A percentile compares a stretch with the other conserved stretches of the same genome.
Evolutionary conservation across 2,888 invertebrate genomes (phyloP).

Genomic region (Agapostemon virescens): DNA sequence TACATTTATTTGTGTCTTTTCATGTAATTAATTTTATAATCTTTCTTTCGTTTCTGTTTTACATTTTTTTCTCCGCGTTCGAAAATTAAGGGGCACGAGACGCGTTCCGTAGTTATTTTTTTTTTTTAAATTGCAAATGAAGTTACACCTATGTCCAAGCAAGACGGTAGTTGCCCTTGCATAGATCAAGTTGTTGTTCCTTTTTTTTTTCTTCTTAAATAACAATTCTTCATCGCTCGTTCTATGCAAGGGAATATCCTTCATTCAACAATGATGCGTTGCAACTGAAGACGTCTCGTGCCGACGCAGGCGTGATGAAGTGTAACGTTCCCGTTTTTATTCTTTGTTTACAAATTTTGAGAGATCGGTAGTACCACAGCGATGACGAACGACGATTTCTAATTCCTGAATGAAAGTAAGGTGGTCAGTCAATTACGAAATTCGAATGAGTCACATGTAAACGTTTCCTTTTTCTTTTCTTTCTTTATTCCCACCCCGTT

Average conservation of each 20-base stretch:
- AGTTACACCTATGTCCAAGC: conserved; percentile 39
- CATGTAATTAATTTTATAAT: conserved; percentile 73
- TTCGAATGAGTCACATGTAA: conserved; percentile 22
- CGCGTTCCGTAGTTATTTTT: conserved; percentile 44
- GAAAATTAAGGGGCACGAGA: conserved; percentile 61
- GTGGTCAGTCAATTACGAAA: conserved; percentile 38
- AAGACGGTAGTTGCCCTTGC: conserved; percentile 52
- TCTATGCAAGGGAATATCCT: conserved; percentile 48
- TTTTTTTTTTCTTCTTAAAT: conserved; percentile 52
- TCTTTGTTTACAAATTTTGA: conserved; percentile 54
- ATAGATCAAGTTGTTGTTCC: conserved; percentile 43
- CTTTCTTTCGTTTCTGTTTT: conserved; percentile 58
- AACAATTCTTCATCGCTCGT: conserved; percentile 48
- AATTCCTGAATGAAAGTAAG: conserved; percentile 40
- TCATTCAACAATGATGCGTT: conserved; percentile 36
- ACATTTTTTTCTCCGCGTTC: conserved; percentile 57
- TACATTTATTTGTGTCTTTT: conserved; percentile 79
- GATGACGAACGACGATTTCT: conserved; percentile 23
- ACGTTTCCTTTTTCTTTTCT: conserved; percentile 23
- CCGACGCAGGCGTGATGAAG: conserved; percentile 66
- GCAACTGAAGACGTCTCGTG: conserved; percentile 66
- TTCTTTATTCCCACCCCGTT: too few relatives aligned
- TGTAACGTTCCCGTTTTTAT: conserved; percentile 54
- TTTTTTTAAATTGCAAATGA: conserved; percentile 42
- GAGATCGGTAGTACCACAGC: conserved; percentile 35